These are phyloP conservation scores for Oppia nitens DNA, from an alignment of 1,140 invertebrate genomes.

Conservation along the genomic window DNA sequence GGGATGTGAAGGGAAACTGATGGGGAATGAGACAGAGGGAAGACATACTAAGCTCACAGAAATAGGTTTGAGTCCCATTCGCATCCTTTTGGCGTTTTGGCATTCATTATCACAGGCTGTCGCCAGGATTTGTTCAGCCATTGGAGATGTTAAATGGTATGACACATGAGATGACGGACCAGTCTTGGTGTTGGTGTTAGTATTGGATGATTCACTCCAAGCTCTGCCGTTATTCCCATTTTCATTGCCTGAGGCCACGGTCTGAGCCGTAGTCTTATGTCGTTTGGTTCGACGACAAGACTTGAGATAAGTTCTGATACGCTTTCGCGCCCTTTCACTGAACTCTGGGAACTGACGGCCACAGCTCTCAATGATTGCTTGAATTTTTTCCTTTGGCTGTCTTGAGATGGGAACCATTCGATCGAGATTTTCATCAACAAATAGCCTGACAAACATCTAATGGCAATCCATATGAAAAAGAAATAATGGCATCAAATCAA, in stretches of 20 bases:
- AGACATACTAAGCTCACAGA: constrained; percentile 43
- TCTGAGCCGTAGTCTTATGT: not conserved
- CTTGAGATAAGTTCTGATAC: constrained; percentile 87
- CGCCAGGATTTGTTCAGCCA: constrained; percentile 85
- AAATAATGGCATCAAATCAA: constrained; percentile 29
- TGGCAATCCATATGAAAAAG: not conserved
- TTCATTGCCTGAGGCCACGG: constrained; percentile 35
- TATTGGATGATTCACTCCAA: not conserved
- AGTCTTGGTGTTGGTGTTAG: not conserved
- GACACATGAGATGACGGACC: not conserved
- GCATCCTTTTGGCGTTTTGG: constrained; percentile 88
- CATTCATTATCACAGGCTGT: constrained; percentile 91
- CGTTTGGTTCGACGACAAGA: constrained; percentile 68
- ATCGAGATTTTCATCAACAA: constrained; percentile 91
- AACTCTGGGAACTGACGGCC: constrained; percentile 92
- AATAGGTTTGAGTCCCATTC: constrained; percentile 80
- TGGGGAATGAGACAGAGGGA: constrained; percentile 37
- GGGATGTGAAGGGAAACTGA: no score
- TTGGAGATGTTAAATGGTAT: constrained; percentile 76
- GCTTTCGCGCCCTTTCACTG: constrained; percentile 75
- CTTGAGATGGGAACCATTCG: constrained; percentile 91
- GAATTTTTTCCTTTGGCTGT: constrained; percentile 93
- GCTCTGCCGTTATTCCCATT: constrained; percentile 29
- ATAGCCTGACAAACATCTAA: constrained; percentile 92
- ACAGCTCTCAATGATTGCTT: constrained; percentile 92